Conservation (phyloP, 2,113 vertebrate species). For the Sterrhoptilus dennistouni region DNA sequence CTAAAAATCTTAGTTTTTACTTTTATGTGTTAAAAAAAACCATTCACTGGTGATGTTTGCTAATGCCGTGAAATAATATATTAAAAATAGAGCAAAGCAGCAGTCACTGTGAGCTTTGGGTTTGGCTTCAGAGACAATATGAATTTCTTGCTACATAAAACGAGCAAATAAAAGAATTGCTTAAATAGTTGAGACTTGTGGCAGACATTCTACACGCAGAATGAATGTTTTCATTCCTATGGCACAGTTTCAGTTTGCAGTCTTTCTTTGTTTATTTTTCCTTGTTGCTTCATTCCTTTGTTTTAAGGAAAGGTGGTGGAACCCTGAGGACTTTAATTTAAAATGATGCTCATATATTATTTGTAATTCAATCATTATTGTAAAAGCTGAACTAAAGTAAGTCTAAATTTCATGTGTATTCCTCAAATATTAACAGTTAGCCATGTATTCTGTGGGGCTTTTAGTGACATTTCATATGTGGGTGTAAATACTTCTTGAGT, state of each 20-base stretch:
- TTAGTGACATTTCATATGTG: conserved; percentile 21
- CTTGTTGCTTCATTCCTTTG: background rate
- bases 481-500: conserved; percentile 1
- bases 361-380: background rate
- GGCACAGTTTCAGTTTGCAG: background rate
- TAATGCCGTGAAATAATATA: background rate
- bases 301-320: background rate
- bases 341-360: background rate
- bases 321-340: background rate
- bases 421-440: background rate
- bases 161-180: background rate
- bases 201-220: background rate
- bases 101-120: background rate
- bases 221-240: conserved; percentile 27
- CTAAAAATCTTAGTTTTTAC: background rate
- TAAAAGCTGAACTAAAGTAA: background rate
- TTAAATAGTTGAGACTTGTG: background rate
- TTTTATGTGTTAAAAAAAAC: background rate
- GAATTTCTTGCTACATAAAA: background rate
- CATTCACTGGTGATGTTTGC: background rate
- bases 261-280: background rate
- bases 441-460: background rate
- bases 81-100: background rate
- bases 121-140: background rate
- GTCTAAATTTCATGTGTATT: background rate